Evolutionary conservation across 1,140 invertebrate genomes (phyloP).

Genomic region (Pogonus chalceus): DNA sequence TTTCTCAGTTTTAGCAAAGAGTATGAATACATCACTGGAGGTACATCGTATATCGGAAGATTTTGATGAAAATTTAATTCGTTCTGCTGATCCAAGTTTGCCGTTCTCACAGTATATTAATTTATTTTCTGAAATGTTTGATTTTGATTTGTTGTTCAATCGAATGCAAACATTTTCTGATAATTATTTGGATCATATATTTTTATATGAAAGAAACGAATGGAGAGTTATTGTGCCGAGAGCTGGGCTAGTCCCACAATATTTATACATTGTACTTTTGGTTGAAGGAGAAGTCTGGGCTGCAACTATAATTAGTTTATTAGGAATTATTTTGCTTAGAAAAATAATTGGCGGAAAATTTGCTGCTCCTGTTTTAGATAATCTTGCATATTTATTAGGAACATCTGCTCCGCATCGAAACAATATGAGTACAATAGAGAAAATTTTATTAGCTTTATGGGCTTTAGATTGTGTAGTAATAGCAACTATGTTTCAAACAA

Average conservation of each 20-base stretch:
- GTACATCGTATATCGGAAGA: neutral
- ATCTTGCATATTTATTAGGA: neutral
- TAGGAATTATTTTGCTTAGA: neutral
- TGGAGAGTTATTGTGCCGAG: neutral
- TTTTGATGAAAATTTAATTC: neutral
- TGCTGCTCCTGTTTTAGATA: neutral
- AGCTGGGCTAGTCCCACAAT: neutral
- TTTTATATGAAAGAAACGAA: neutral
- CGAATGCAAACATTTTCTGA: neutral
- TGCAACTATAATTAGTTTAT: neutral
- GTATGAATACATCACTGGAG: neutral
- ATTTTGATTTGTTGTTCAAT: neutral
- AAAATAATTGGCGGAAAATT: neutral
- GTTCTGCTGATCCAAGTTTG: neutral
- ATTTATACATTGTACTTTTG: neutral
- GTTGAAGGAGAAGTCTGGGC: neutral
- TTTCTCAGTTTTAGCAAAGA: neutral
- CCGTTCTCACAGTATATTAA: neutral
- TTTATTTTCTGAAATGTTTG: neutral
- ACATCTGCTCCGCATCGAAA: neutral
- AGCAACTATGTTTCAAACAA: neutral
- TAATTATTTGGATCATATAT: neutral
- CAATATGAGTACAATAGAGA: neutral
- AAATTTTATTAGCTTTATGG: neutral
- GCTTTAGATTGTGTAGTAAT: neutral